Conservation (phyloP, 2,888 invertebrate genomes). For the Caenorhabditis japonica region DNA sequence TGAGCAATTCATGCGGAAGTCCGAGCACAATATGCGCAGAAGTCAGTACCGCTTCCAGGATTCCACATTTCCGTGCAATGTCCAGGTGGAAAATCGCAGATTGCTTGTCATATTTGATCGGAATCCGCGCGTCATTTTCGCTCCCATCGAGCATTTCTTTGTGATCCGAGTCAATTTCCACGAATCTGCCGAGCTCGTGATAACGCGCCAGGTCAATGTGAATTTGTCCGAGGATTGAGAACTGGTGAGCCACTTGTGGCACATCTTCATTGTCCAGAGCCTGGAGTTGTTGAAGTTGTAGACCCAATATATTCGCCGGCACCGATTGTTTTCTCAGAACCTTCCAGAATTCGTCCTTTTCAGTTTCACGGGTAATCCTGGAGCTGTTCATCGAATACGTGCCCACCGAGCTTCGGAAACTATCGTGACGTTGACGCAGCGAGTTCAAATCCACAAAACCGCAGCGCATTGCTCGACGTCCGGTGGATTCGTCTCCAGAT, state of each 20-base stretch:
- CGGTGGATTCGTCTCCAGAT: constrained; percentile 38
- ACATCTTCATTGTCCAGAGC: constrained; percentile 11
- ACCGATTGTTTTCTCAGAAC: constrained; percentile 66
- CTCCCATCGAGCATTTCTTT: constrained; percentile 44
- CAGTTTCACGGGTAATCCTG: constrained; percentile 66
- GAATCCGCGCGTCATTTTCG: constrained; percentile 58
- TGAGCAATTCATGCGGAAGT: constrained; percentile 79
- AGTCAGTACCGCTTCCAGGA: constrained; percentile 80
- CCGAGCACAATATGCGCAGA: constrained; percentile 79
- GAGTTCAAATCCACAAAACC: constrained; percentile 46
- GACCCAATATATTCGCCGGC: constrained; percentile 65
- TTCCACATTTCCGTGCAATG: constrained; percentile 80
- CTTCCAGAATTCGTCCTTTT: constrained; percentile 68
- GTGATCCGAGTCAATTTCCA: constrained; percentile 56
- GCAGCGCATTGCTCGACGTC: constrained; percentile 3
- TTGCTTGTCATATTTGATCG: constrained; percentile 78
- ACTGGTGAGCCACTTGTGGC: constrained; percentile 62
- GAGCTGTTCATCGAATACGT: constrained; percentile 57
- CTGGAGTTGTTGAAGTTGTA: constrained; percentile 74
- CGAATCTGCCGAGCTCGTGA: constrained; percentile 80
- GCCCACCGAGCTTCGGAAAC: constrained; percentile 46
- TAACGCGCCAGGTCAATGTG: constrained; percentile 81
- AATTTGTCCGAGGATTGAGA: constrained; percentile 80
- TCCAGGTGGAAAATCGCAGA: constrained; percentile 81
- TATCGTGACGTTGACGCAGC: constrained; percentile 47